Conservation (phyloP, 2,797 vertebrate genomes). For the Bradypodion pumilum region DNA sequence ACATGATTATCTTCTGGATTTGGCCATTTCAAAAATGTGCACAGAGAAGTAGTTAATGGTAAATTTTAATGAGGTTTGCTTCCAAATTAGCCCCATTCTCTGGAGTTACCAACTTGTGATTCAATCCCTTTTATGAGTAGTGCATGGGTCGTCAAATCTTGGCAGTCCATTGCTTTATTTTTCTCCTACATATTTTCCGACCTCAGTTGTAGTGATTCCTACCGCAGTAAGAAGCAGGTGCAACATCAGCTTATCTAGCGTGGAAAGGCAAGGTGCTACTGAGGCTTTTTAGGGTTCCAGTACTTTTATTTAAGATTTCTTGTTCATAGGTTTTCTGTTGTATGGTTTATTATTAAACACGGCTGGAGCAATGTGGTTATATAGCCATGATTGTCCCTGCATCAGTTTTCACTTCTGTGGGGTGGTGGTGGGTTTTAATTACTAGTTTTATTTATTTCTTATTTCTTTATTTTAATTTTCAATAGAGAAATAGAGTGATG, state of each 20-base stretch:
- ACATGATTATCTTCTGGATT: conserved; percentile 57
- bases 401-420: not conserved
- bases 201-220: not conserved
- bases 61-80: conserved; percentile 37
- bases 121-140: not conserved
- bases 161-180: not conserved
- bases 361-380: not conserved
- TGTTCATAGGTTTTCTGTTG: not conserved
- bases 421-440: not conserved
- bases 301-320: not conserved
- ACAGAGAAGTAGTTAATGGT: conserved; percentile 48
- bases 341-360: not conserved
- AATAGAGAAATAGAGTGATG: not conserved
- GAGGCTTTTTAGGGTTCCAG: not conserved
- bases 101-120: not conserved
- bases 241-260: not conserved
- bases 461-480: not conserved
- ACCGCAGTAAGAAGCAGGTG: not conserved
- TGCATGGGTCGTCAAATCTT: not conserved
- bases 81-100: not conserved
- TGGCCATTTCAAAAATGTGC: conserved; percentile 50
- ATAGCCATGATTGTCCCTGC: not conserved
- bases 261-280: conserved; percentile 2
- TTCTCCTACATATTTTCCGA: conserved; percentile 5
- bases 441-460: not conserved